Percentiles rank a stretch among this genome's conserved stretches.
phyloP scores from a whole-genome alignment of 2,888 invertebrate genomes.

The Habrosyne pyritoides region DNA sequence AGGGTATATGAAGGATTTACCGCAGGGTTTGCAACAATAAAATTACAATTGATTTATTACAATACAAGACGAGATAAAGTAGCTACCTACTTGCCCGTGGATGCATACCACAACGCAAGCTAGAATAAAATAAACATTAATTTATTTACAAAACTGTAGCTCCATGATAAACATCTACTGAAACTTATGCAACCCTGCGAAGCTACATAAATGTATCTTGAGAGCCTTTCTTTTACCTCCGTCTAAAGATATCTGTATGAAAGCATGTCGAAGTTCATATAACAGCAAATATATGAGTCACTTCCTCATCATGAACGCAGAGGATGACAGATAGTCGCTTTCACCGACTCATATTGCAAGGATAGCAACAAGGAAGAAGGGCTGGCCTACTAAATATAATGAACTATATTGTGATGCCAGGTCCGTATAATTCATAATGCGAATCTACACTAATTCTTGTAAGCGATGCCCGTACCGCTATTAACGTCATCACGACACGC shows the following conservation, averaged over 20 bases:
- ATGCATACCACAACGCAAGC: background rate
- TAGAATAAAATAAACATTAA: background rate
- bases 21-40: constrained; percentile 42
- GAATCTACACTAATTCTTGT: constrained; percentile 39
- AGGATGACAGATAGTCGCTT: constrained; percentile 68
- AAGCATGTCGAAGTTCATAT: constrained; percentile 55
- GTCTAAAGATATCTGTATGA: constrained; percentile 9
- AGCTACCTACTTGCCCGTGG: constrained; percentile 4
- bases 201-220: background rate
- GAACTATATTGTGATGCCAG: constrained; percentile 48
- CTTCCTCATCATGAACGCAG: constrained; percentile 62
- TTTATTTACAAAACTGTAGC: background rate
- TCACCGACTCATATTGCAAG: constrained; percentile 64
- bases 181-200: background rate
- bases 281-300: constrained; percentile 50
- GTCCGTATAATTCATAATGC: constrained; percentile 25
- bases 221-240: background rate
- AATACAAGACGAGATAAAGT: background rate
- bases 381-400: constrained; percentile 53
- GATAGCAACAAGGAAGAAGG: constrained; percentile 64
- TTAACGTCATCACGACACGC: constrained; percentile 42
- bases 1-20: constrained; percentile 29
- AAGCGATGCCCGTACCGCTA: constrained; percentile 32
- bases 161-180: background rate
- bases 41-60: constrained; percentile 34